Evolutionary conservation across 2,888 invertebrate genomes (phyloP), one percentile per base, ranked within the genome.

Genomic region (Bedellia somnulentella): DNA sequence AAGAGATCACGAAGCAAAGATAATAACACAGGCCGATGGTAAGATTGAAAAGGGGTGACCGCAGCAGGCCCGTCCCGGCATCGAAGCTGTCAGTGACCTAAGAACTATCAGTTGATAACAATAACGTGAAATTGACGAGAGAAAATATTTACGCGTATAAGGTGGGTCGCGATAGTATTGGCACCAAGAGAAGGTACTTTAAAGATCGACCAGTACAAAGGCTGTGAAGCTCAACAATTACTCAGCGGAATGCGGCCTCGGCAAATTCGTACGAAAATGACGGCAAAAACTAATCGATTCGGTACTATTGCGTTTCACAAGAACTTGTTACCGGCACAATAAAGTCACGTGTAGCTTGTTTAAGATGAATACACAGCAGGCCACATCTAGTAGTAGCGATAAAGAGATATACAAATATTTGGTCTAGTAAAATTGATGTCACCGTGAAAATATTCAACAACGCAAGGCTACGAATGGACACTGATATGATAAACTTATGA

Each of bases 1-100:
- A 57, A 62, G 60, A 57, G 55, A 60, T 52, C 57, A 60, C 57
- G 46, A 56, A 52, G 37, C 40, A 39, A 54, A 50, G 54, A 57
- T 59, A 59, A 58, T 42, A 42, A 41, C 45, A 52, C 49, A 59
- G 62, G 58, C 43, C 35, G 44, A 53, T 51, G n/a, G n/a, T n/a
- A n/a, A n/a, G n/a, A n/a, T n/a, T n/a, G n/a, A n/a, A n/a, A n/a
- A n/a, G n/a, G n/a, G n/a, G n/a, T n/a, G n/a, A n/a, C n/a, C n/a
- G n/a, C n/a, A n/a, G n/a, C n/a, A n/a, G n/a, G n/a, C n/a, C n/a
- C n/a, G n/a, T n/a, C n/a, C n/a, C n/a, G n/a, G n/a, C n/a, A n/a
- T n/a, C n/a, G n/a, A n/a, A n/a, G 44, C 56, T 55, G 58, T 59
- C 59, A 57, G 60, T 60, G 43, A 46, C 38, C 49, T 37, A 47